Evolutionary conservation across 2,113 vertebrate species (phyloP).

Genomic region (Brachypteracias leptosomus): DNA sequence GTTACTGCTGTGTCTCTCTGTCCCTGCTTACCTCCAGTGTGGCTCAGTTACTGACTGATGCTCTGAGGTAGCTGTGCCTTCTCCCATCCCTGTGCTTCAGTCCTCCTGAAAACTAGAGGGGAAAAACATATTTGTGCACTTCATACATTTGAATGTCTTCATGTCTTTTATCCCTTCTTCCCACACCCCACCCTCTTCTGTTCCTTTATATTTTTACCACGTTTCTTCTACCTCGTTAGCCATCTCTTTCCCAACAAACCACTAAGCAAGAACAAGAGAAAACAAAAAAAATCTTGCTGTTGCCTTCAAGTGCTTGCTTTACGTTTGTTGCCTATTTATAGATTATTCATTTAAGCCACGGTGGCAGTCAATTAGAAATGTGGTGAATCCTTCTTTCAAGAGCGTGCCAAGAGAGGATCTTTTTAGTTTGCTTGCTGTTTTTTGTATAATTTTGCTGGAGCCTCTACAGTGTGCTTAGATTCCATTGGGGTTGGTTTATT

Average conservation of each 20-base stretch:
- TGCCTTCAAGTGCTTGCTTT: slow-evolving; percentile 32
- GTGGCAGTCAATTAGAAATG: slow-evolving; percentile 59
- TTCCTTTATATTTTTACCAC: not conserved
- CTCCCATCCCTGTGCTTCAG: not conserved
- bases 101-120: not conserved
- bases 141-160: not conserved
- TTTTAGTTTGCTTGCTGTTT: slow-evolving; percentile 1
- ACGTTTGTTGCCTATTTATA: slow-evolving; percentile 59
- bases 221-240: not conserved
- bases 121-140: not conserved
- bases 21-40: too few relatives aligned
- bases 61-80: not conserved
- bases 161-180: not conserved
- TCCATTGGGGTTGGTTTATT: slow-evolving; percentile 50
- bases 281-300: not conserved
- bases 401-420: slow-evolving; percentile 30
- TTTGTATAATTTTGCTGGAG: not conserved
- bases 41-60: not conserved
- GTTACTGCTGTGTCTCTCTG: too few relatives aligned
- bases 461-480: not conserved
- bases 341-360: slow-evolving; percentile 23
- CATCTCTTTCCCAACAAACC: not conserved
- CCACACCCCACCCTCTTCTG: not conserved
- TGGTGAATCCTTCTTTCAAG: slow-evolving; percentile 56
- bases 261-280: slow-evolving; percentile 21